phyloP scores from a whole-genome alignment of 2,797 vertebrate genomes.

The Gambusia yucatana region DNA sequence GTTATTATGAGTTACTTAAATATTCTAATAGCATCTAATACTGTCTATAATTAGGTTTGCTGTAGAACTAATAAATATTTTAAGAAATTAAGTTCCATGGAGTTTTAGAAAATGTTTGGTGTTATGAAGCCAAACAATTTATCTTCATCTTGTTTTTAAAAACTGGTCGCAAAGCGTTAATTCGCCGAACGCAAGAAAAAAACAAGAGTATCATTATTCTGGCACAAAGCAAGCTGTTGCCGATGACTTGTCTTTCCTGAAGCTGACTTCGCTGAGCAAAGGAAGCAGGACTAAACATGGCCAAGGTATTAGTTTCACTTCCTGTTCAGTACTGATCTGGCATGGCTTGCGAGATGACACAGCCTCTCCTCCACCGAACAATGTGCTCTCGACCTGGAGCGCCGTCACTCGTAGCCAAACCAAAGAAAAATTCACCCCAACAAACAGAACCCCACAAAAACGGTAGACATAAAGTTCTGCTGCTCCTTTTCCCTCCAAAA shows the following conservation, averaged over 20 bases:
- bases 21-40: not conserved
- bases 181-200: not conserved
- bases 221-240: not conserved
- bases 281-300: constrained; percentile 20
- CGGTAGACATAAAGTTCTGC: constrained; percentile 10
- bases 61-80: not conserved
- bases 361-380: constrained; percentile 18
- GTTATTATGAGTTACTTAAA: not conserved
- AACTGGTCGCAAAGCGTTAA: not conserved
- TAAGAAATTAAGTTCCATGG: not conserved
- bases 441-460: constrained; percentile 27
- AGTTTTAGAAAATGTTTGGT: not conserved
- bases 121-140: not conserved
- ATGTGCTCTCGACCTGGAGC: constrained; percentile 3
- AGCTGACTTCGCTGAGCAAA: constrained; percentile 3
- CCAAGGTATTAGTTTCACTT: constrained; percentile 49
- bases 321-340: constrained; percentile 39
- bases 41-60: not conserved
- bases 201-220: not conserved
- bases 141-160: not conserved
- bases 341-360: constrained; percentile 10
- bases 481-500: constrained; percentile 36
- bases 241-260: not conserved
- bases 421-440: constrained; percentile 42
- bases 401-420: constrained; percentile 16